Base-by-base conservation (phyloP, 2,797 vertebrate species). In the Enteromius viviparus region DNA sequence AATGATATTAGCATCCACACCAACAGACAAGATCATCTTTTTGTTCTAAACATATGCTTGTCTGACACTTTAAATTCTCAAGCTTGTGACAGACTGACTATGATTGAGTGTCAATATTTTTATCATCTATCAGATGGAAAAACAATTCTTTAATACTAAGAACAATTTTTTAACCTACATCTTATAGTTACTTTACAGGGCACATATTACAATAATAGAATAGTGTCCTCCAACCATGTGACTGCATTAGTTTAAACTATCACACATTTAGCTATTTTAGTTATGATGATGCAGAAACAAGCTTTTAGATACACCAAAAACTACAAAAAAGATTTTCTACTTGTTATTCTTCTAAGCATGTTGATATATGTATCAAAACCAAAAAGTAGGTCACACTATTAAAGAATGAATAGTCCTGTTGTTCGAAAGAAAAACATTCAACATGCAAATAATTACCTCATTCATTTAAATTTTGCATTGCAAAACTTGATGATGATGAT, bases 391-490 rank as follows among this genome's bases (percentile, higher is more conserved):
- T 23, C n/a, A 76, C 58, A 60, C n/a, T 60, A 3, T 17, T 76
- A 40, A 58, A 32, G 53, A 17, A 2, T 26, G 14, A 42, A 76
- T 9, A n/a, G n/a, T 40, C 72, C 12, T 23, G 21, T 1, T 15
- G 15, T n/a, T 40, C 21, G 12, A 15, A 4, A 11, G 12, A 37
- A 64, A 40, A 72, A 23, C 14, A 8, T 49, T 49, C 1, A 49
- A 49, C 19, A 81, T 40, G 55, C 58, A 74, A 74, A 74, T 49
- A 21, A 74, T 64, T 2, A 40, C 26, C 8, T 72, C 21, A 60
- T 62, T 8, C 40, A 64, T 37, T 17, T 78, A 2, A 23, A 42
- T 37, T 72, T 72, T 72, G 68, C 79, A 23, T 71, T 49, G 68
- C 79, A 72, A 80, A 70, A 53, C 29, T 34, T 74, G 29, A 53